Evolutionary conservation across 1,140 invertebrate species (phyloP).

Genomic region (Ceratina australensis): DNA sequence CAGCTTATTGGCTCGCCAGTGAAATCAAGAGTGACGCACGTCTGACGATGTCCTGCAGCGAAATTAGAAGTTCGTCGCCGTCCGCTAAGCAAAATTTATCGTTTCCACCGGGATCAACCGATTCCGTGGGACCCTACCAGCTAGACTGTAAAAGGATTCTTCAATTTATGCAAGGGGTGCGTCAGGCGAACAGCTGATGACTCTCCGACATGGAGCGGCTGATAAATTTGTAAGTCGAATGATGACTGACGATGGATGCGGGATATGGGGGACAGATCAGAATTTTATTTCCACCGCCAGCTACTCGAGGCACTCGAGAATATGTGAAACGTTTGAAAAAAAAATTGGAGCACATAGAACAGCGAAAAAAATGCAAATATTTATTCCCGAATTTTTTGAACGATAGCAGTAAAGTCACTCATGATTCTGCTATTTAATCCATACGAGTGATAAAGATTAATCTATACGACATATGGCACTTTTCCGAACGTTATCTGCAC

Average conservation of each 20-base stretch:
- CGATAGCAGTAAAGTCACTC: not conserved
- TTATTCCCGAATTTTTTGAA: not conserved
- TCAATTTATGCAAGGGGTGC: constrained; percentile 38
- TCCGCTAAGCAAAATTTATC: constrained; percentile 59
- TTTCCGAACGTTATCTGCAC: constrained; percentile 47
- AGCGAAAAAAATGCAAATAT: no score
- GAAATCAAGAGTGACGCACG: constrained; percentile 40
- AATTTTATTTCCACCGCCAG: not conserved
- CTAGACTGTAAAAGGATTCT: constrained; percentile 1
- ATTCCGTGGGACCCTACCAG: not conserved
- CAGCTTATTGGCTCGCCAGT: constrained; percentile 57
- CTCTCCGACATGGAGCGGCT: not conserved
- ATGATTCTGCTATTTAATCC: constrained; percentile 3
- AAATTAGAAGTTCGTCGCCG: constrained; percentile 51
- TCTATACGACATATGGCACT: constrained; percentile 46
- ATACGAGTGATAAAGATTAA: constrained; percentile 18
- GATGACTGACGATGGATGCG: constrained; percentile 20
- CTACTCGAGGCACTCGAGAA: not conserved
- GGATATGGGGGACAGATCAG: not conserved
- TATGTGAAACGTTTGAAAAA: not conserved
- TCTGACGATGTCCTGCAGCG: constrained; percentile 50
- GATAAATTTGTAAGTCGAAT: constrained; percentile 37
- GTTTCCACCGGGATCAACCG: constrained; percentile 53
- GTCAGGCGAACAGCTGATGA: constrained; percentile 30
- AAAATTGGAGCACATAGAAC: not conserved